phyloP scores from a whole-genome alignment of 2,113 vertebrate genomes.

The Tilapia sparmanii region DNA sequence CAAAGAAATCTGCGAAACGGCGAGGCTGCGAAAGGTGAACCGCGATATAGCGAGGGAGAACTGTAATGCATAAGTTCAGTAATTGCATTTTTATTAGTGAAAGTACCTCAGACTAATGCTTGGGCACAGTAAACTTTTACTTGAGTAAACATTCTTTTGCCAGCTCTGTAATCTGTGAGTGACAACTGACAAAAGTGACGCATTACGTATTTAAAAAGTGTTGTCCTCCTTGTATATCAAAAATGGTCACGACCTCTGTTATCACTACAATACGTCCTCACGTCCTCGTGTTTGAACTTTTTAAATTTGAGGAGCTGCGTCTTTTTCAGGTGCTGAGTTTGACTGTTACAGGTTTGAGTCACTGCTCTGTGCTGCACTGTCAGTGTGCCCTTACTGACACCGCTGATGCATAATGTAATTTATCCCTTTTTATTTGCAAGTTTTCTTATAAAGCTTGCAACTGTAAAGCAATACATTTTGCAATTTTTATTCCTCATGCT shows the following conservation, averaged over 20 bases:
- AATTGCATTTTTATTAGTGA: background rate
- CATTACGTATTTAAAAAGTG: accelerated
- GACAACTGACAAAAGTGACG: background rate
- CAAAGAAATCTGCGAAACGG: too few species aligned
- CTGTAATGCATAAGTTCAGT: background rate
- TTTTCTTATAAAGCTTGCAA: background rate
- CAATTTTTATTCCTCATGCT: background rate
- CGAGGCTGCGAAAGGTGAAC: accelerated
- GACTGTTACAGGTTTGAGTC: background rate
- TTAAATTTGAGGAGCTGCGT: background rate
- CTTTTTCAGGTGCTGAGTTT: background rate
- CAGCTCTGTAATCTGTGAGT: background rate
- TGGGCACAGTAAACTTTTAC: accelerated
- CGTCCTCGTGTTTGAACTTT: background rate
- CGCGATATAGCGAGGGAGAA: accelerated
- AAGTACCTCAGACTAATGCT: accelerated
- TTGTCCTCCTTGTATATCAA: background rate
- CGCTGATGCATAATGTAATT: background rate
- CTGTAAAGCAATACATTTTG: background rate
- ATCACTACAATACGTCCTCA: background rate
- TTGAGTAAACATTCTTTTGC: background rate
- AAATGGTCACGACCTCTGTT: background rate
- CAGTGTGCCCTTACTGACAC: background rate
- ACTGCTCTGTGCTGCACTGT: background rate
- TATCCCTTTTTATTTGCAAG: background rate